Evolutionary conservation across 2,113 vertebrate species (phyloP).

Genomic region (Arenaria interpres): DNA sequence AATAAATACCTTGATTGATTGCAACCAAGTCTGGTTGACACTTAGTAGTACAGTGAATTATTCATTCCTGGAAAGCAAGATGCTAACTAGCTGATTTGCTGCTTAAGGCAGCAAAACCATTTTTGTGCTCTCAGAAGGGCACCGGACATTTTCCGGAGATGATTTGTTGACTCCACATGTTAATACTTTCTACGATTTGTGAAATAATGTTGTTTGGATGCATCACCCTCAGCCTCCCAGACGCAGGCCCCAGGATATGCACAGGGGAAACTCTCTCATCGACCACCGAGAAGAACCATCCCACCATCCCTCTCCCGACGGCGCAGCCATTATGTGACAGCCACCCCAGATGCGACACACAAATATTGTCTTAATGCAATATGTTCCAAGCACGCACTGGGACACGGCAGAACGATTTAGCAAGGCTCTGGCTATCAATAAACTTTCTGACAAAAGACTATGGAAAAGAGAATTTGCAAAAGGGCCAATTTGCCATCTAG

Average conservation of each 20-base stretch:
- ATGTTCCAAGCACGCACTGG: not conserved
- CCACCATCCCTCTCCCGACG: not conserved
- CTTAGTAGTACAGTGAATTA: conserved; percentile 17
- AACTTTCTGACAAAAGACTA: conserved; percentile 1
- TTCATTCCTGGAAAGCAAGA: conserved; percentile 50
- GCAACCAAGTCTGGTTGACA: conserved; percentile 6
- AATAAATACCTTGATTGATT: conserved; percentile 56
- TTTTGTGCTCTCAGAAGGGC: not conserved
- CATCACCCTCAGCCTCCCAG: not conserved
- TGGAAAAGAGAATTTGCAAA: not conserved
- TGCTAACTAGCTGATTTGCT: conserved; percentile 34
- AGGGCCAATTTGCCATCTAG: not conserved
- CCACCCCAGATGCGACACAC: not conserved
- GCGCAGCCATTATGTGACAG: not conserved
- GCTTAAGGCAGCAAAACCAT: conserved; percentile 25
- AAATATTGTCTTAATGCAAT: not conserved
- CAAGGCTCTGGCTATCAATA: not conserved
- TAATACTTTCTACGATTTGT: not conserved
- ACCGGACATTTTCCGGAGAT: not conserved
- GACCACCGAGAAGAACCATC: not conserved
- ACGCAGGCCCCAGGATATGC: not conserved
- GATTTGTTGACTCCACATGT: not conserved
- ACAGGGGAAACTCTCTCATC: not conserved
- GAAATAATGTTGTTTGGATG: not conserved
- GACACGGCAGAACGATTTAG: not conserved